phyloP scores from a whole-genome alignment of 1,140 invertebrate species.

The Caenorhabditis briggsae region DNA sequence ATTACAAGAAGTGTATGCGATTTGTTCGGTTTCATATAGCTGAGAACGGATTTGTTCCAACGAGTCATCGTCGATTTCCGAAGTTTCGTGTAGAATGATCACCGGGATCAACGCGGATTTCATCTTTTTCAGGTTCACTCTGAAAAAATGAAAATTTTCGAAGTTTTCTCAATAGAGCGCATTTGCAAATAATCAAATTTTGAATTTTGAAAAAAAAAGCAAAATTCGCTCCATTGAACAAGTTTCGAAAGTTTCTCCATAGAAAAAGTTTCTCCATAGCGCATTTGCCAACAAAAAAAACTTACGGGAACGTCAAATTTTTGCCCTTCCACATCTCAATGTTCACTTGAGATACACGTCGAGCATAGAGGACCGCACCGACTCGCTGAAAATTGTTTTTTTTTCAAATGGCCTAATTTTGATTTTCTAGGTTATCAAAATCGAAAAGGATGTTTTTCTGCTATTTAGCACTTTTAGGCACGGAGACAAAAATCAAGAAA shows the following conservation, averaged over 20 bases:
- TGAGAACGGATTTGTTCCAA: constrained; percentile 8
- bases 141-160: constrained; percentile 2
- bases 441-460: too few species aligned
- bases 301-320: constrained; percentile 59
- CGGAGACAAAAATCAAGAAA: too few species aligned
- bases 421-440: not conserved
- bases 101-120: constrained; percentile 58
- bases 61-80: constrained; percentile 57
- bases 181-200: too few species aligned
- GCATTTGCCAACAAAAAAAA: constrained; percentile 34
- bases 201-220: too few species aligned
- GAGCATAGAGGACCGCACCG: constrained; percentile 61
- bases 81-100: constrained; percentile 51
- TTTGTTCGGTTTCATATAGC: constrained; percentile 16
- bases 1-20: constrained; percentile 39
- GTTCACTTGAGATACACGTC: constrained; percentile 64
- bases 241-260: too few species aligned
- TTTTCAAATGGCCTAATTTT: not conserved
- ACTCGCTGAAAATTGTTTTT: constrained; percentile 49
- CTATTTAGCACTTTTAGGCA: too few species aligned
- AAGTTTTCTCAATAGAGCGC: too few species aligned
- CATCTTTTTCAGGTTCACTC: constrained; percentile 57
- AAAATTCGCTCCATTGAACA: too few species aligned
- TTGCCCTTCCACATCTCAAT: constrained; percentile 69
- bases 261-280: too few species aligned